Percentiles rank a stretch among this genome's conserved stretches.
phyloP scores from a whole-genome alignment of 2,113 vertebrate species.

The Benitochromis conjunctus region DNA sequence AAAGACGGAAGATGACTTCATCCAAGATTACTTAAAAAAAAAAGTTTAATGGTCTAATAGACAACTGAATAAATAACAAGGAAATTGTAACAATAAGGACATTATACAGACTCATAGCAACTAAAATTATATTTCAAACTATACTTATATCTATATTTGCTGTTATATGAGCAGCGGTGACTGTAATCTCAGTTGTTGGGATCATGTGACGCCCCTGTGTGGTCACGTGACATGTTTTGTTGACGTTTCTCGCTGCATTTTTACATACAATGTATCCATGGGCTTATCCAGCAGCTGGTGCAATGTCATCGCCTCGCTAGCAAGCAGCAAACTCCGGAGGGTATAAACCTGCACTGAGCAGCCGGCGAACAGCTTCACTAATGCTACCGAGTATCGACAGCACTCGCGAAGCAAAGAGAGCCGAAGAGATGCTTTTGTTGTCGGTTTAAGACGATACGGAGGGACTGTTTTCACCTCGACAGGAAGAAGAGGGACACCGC shows the following conservation, averaged over 20 bases:
- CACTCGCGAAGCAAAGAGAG: neutral
- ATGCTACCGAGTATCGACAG: neutral
- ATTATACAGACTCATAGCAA: neutral
- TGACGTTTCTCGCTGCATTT: slow-evolving; percentile 54
- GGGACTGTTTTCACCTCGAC: slow-evolving; percentile 33
- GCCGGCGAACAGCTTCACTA: neutral
- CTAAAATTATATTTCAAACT: neutral
- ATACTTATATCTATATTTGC: neutral
- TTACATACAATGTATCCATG: slow-evolving; percentile 8
- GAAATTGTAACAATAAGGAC: neutral
- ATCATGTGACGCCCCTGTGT: slow-evolving; percentile 52
- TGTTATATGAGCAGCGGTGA: neutral
- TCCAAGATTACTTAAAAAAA: neutral
- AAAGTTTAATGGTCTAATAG: neutral
- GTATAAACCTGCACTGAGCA: neutral
- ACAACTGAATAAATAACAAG: neutral
- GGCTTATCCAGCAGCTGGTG: slow-evolving; percentile 35
- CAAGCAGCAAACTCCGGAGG: neutral
- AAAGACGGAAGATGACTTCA: neutral
- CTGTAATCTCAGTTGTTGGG: neutral
- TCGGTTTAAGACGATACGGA: slow-evolving; percentile 3
- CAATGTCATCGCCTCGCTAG: slow-evolving; percentile 65
- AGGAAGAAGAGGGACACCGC: slow-evolving; percentile 33
- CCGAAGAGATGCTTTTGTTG: neutral
- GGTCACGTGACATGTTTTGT: slow-evolving; percentile 69